phyloP scores from a whole-genome alignment of 1,140 invertebrate species.

The Calephelis virginiensis region DNA sequence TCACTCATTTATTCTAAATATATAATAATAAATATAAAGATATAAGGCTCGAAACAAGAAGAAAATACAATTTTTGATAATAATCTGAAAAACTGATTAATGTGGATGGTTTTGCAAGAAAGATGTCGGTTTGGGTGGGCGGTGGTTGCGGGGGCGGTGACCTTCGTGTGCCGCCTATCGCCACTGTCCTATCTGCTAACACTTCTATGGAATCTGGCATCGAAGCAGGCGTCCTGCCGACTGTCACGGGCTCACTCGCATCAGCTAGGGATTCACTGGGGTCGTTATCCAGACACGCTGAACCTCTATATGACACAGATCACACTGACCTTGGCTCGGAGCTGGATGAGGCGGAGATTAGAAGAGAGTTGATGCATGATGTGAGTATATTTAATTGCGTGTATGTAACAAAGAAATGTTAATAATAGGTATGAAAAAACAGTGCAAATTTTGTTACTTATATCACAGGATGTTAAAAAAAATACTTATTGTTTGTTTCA shows the following conservation, averaged over 20 bases:
- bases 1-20: too few relatives aligned
- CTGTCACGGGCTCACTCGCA: constrained; percentile 83
- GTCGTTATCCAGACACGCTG: constrained; percentile 80
- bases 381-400: constrained; percentile 56
- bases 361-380: constrained; percentile 87
- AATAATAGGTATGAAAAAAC: too few relatives aligned
- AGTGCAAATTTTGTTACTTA: too few relatives aligned
- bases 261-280: constrained; percentile 80
- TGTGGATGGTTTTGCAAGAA: constrained; percentile 53
- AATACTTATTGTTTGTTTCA: constrained; percentile 76
- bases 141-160: constrained; percentile 57
- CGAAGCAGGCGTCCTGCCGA: constrained; percentile 81
- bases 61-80: background rate
- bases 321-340: constrained; percentile 87
- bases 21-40: too few relatives aligned
- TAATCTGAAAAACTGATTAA: constrained; percentile 19
- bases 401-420: too few relatives aligned
- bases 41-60: too few relatives aligned
- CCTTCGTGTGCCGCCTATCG: constrained; percentile 47
- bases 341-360: constrained; percentile 86
- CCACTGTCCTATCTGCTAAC: constrained; percentile 68
- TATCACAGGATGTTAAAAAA: too few relatives aligned
- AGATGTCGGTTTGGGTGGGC: constrained; percentile 74
- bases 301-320: constrained; percentile 86
- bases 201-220: constrained; percentile 78